A percentile compares a stretch with the other conserved stretches of the same genome.
These are phyloP conservation scores for Agrotis exclamationis DNA, from an alignment of 2,888 invertebrate species.

Conservation along the genomic window DNA sequence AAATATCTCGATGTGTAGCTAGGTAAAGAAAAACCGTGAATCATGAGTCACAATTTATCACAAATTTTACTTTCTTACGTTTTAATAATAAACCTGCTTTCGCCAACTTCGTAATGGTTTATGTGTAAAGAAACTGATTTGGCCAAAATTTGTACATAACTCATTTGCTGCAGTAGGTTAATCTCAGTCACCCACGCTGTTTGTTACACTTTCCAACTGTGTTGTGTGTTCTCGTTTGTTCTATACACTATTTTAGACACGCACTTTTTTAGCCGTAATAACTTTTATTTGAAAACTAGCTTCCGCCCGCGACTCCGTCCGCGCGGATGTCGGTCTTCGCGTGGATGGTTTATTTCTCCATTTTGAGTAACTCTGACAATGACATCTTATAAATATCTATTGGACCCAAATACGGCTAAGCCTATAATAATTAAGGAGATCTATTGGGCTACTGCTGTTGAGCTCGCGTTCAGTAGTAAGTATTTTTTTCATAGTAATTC, in stretches of 20 bases:
- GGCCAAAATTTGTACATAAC: slow-evolving; percentile 35
- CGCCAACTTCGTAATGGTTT: neutral
- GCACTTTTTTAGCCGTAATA: neutral
- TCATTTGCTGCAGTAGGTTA: slow-evolving; percentile 41
- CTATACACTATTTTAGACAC: slow-evolving; percentile 6
- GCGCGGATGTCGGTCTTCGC: too few species aligned
- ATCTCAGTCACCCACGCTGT: slow-evolving; percentile 51
- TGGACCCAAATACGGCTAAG: too few species aligned
- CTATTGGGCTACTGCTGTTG: too few species aligned
- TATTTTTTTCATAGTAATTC: too few species aligned
- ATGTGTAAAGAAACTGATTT: slow-evolving; percentile 47
- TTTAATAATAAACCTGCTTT: slow-evolving; percentile 11
- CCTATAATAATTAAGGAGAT: too few species aligned
- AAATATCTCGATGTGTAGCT: too few species aligned
- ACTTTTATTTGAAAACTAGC: neutral
- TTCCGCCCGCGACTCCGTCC: too few species aligned
- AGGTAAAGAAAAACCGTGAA: neutral
- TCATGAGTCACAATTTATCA: neutral
- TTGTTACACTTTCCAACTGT: slow-evolving; percentile 44
- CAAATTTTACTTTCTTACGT: neutral
- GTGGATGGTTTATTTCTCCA: too few species aligned
- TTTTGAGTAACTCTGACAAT: too few species aligned
- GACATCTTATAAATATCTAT: too few species aligned
- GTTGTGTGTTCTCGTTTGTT: slow-evolving; percentile 44
- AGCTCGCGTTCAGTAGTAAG: too few species aligned